Base-by-base conservation (phyloP, 2,113 vertebrate species). In the Pachypanchax playfairii region DNA sequence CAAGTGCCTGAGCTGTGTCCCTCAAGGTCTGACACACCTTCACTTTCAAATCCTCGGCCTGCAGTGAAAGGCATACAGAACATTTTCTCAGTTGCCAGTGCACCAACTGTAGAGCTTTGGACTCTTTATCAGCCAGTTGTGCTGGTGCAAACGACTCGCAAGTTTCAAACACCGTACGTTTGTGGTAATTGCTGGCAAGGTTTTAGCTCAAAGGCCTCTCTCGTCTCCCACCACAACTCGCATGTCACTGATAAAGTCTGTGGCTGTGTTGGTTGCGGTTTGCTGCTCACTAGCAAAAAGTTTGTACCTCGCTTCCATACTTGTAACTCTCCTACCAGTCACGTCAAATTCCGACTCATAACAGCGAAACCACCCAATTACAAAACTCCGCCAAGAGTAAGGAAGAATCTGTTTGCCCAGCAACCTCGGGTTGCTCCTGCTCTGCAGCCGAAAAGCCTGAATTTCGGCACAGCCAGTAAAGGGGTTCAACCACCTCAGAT, bases 41-140 rank as follows among this genome's bases (percentile, higher is more conserved):
- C 64, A 18, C 38, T 41, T 6, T 21, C 64, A 42, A 80, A 80
- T 11, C 28, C 71, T 20, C 0, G 3, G 8, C 42, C 44, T 3
- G 3, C 25, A 20, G 0, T 13, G 39, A 11, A 28, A 29, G 58
- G 60, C 17, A 46, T 67, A 41, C 57, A 65, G 39, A 73, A 70
- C 18, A 9, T 73, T 64, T 79, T 81, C 44, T 49, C 58, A n/a
- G 50, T n/a, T 43, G 60, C 75, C 13, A 77, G 77, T 2, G 73
- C 80, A 44, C 84, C 85, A 6, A 88, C 86, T 2, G 87, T 85
- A 17, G 88, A 91, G 65, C 83, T 91, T 8, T 89, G 87, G 85
- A 83, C 72, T 12, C 41, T 87, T 43, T 90, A 88, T 70, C 90
- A 89, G 66, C 90, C 90, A 6, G 85, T 89, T 11, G 90, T 91